These are phyloP conservation scores for Furcifer pardalis DNA, from an alignment of 2,797 vertebrate genomes.

Conservation along the genomic window DNA sequence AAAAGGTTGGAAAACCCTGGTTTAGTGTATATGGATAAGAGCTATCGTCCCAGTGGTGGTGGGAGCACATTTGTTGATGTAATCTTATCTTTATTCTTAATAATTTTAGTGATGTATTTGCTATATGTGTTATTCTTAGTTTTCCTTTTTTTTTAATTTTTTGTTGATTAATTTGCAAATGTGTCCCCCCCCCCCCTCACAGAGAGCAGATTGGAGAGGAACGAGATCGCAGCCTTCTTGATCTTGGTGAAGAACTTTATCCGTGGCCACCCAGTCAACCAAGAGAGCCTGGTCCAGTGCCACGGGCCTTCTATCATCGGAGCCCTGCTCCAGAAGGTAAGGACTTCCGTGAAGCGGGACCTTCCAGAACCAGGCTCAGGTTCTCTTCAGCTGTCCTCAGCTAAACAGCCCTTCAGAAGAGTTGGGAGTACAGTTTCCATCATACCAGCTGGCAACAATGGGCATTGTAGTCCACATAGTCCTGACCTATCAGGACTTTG, in stretches of 20 bases:
- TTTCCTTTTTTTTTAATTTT: too few relatives aligned
- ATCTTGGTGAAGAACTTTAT: constrained; percentile 94
- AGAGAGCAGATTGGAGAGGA: constrained; percentile 92
- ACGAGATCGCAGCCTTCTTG: constrained; percentile 91
- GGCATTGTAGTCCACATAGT: not conserved
- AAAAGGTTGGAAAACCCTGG: too few relatives aligned
- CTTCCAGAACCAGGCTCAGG: not conserved
- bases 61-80: too few relatives aligned
- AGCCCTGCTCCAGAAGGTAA: constrained; percentile 91
- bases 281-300: constrained; percentile 93
- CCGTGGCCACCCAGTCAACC: constrained; percentile 87
- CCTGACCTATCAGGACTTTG: too few relatives aligned
- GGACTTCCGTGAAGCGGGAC: accelerated
- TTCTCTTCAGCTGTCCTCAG: not conserved
- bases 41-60: too few relatives aligned
- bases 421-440: not conserved
- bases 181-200: constrained; percentile 28
- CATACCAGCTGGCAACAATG: not conserved
- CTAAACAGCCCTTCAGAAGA: too few relatives aligned
- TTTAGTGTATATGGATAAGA: too few relatives aligned
- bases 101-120: too few relatives aligned
- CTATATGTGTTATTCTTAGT: too few relatives aligned
- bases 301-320: constrained; percentile 91
- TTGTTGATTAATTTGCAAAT: too few relatives aligned
- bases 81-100: too few relatives aligned